Percentiles rank a stretch among this genome's conserved stretches.
phyloP scores from a whole-genome alignment of 1,140 invertebrate genomes.

The Probaryconus sp. region DNA sequence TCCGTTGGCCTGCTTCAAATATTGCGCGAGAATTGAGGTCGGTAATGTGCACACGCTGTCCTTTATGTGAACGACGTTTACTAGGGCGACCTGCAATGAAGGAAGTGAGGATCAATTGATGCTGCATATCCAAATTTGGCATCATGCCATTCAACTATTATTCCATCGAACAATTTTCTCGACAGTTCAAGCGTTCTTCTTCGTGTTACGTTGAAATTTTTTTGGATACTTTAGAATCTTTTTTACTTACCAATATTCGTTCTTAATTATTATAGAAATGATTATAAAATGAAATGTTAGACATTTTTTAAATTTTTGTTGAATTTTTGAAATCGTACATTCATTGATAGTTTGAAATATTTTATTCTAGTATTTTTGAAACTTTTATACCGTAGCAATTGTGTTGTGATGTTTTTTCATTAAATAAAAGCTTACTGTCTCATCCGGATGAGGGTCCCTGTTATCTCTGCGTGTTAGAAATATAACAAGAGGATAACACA shows the following conservation, averaged over 20 bases:
- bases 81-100: constrained; percentile 83
- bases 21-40: constrained; percentile 87
- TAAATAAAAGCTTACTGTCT: constrained; percentile 80
- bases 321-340: too few species aligned
- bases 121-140: constrained; percentile 22
- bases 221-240: too few species aligned
- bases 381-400: background rate
- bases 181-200: too few species aligned
- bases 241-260: too few species aligned
- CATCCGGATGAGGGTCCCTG: constrained; percentile 83
- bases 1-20: constrained; percentile 89
- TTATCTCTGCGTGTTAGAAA: constrained; percentile 83
- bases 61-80: constrained; percentile 88
- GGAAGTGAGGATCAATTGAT: constrained; percentile 43
- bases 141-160: constrained; percentile 8
- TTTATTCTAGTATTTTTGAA: too few species aligned
- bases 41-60: constrained; percentile 87
- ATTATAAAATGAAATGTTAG: too few species aligned
- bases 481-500: constrained; percentile 86
- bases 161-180: too few species aligned
- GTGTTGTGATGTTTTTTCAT: constrained; percentile 13
- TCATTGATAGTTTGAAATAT: too few species aligned
- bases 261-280: too few species aligned
- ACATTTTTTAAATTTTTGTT: too few species aligned
- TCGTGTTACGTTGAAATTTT: too few species aligned